A percentile compares a stretch with the other conserved stretches of the same genome.
phyloP scores from a whole-genome alignment of 2,113 vertebrate species.

The Pontoporia blainvillei region DNA sequence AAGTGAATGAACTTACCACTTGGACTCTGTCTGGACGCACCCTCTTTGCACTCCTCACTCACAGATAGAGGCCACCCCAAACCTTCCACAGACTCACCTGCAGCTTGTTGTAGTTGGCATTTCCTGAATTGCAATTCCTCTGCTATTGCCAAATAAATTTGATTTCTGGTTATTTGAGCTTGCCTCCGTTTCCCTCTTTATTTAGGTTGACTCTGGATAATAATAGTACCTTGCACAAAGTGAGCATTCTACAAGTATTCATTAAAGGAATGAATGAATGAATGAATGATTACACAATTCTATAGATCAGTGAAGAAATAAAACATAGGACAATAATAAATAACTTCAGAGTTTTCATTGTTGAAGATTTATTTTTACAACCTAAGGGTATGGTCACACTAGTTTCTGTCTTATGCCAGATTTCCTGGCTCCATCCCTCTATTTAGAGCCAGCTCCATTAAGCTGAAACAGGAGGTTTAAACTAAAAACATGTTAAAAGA shows the following conservation, averaged over 20 bases:
- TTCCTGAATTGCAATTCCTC: not conserved
- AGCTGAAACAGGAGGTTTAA: constrained; percentile 15
- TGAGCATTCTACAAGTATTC: not conserved
- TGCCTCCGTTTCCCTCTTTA: not conserved
- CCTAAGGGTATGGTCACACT: not conserved
- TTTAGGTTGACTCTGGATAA: not conserved
- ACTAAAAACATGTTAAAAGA: constrained; percentile 14
- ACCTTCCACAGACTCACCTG: not conserved
- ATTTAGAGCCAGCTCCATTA: not conserved
- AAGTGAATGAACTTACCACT: not conserved
- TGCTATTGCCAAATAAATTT: not conserved
- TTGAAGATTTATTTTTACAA: not conserved
- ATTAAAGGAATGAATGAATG: not conserved
- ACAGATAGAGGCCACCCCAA: not conserved
- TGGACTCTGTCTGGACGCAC: not conserved
- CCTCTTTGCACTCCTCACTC: not conserved
- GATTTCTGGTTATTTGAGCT: not conserved
- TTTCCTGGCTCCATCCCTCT: not conserved
- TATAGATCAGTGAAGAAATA: not conserved
- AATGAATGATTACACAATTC: not conserved
- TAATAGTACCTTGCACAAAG: not conserved
- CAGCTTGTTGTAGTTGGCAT: not conserved
- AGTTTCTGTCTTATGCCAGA: not conserved
- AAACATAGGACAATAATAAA: constrained; percentile 2
- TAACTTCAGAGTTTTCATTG: not conserved